These are phyloP conservation scores for Smittia aterrima DNA, from an alignment of 2,888 invertebrate genomes.

Conservation along the genomic window DNA sequence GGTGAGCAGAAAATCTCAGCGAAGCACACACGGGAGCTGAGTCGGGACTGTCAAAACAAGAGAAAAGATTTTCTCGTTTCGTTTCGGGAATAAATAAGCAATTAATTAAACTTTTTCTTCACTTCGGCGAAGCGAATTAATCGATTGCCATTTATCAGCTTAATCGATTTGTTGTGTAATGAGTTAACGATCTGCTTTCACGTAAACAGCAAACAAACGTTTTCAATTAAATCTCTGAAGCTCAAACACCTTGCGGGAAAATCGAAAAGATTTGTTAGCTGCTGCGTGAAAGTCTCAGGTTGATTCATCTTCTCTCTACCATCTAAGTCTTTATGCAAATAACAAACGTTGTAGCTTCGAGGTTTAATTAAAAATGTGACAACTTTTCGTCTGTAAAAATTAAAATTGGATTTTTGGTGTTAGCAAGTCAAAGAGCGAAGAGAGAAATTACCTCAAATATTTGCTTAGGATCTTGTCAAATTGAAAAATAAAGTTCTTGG, in stretches of 20 bases:
- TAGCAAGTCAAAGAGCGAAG: no score
- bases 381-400: background rate
- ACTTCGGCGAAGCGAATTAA: slow-evolving; percentile 27
- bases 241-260: background rate
- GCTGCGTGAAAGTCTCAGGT: no score
- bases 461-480: background rate
- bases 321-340: no score
- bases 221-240: slow-evolving; percentile 24
- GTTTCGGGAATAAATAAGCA: slow-evolving; percentile 28
- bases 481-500: background rate
- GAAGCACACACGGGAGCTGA: slow-evolving; percentile 14
- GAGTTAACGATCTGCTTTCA: slow-evolving; percentile 10
- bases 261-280: background rate
- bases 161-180: slow-evolving; percentile 41
- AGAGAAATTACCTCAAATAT: slow-evolving; percentile 12
- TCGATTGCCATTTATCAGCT: slow-evolving; percentile 41
- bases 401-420: background rate
- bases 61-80: slow-evolving; percentile 16
- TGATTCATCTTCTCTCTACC: no score
- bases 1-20: slow-evolving; percentile 32
- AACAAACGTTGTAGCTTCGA: background rate
- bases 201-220: slow-evolving; percentile 23
- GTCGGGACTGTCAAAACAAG: slow-evolving; percentile 34
- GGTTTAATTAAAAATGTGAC: slow-evolving; percentile 20
- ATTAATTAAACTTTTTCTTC: slow-evolving; percentile 32